Base-by-base conservation (phyloP, 2,113 vertebrate species). In the Embiotoca jacksoni region DNA sequence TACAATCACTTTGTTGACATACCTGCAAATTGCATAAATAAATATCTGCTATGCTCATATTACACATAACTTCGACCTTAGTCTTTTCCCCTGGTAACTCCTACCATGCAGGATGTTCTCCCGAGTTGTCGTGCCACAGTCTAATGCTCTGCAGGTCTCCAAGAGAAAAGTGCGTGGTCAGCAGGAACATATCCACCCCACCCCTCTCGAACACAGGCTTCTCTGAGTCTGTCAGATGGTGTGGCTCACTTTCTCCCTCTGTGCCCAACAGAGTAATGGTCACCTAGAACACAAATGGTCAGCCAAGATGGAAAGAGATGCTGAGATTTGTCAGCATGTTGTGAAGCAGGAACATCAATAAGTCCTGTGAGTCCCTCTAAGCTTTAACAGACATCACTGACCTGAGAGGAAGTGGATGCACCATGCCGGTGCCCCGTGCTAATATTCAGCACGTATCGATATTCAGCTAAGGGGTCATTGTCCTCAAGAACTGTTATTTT, bases 91-190 rank as follows among this genome's bases (percentile, higher is more conserved):
- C 33, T 63, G 23, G 46, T 50, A 9, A 53, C 37, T 2, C 30
- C 78, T 91, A 98, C 97, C 97, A 99, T 47, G 96, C 96, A 0
- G 97, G 96, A 63, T 84, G 94, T 30, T 90, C 72, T 75, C 98
- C 98, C 0, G 97, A 97, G 92, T 97, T 98, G 88, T 99, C 96
- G 9, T 99, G 98, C 98, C 97, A 99, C 81, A 99, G 47, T 82
- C 97, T 88, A 84, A 99, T 95, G 87, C 93, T 94, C 84, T 88
- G 95, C 32, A 99, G 91, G 47, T 99, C 95, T 57, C 98, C 97
- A 7, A 99, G 94, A 49, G 97, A 97, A 76, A 97, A 98, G 41
- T 97, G 95, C 1, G 97, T 98, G 44, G 96, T 96, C 36, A 99
- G 88, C 10, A 98, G 91, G 82, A 98, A 98, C 89, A 96, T 93